phyloP scores from a whole-genome alignment of 2,888 invertebrate genomes.

The Amphipyra tragopoginis region DNA sequence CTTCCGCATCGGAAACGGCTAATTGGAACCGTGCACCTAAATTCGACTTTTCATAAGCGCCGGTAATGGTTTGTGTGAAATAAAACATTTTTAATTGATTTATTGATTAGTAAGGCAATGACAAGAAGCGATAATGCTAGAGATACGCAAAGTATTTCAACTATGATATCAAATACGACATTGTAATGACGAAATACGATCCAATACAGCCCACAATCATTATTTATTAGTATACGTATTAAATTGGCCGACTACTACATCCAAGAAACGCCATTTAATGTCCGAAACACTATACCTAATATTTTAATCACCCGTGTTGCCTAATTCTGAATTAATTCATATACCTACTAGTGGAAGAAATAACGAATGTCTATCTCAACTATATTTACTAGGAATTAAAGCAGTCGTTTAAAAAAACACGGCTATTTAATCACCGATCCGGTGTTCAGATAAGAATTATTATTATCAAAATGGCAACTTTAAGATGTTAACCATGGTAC shows the following conservation, averaged over 20 bases:
- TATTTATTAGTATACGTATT: constrained; percentile 37
- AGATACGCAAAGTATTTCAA: background rate
- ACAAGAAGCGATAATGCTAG: too few species aligned
- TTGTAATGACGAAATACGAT: too few species aligned
- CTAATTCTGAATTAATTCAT: constrained; percentile 28
- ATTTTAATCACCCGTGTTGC: constrained; percentile 16
- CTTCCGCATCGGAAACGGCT: too few species aligned
- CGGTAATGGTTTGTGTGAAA: too few species aligned
- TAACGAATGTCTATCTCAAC: constrained; percentile 28
- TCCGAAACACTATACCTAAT: constrained; percentile 8
- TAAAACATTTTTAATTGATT: too few species aligned
- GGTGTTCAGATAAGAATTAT: constrained; percentile 45
- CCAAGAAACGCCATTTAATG: constrained; percentile 15
- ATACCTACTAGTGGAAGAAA: constrained; percentile 18
- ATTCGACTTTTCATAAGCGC: too few species aligned
- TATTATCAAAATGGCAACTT: constrained; percentile 40
- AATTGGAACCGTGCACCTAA: too few species aligned
- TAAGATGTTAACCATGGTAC: constrained; percentile 35
- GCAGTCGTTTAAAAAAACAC: constrained; percentile 35
- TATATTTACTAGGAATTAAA: constrained; percentile 42
- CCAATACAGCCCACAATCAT: background rate
- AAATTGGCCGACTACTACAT: constrained; percentile 27
- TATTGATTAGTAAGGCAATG: too few species aligned
- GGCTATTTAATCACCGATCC: constrained; percentile 37
- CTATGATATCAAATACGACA: background rate